Conservation (phyloP, 2,113 vertebrate genomes). For the Dascyllus trimaculatus region DNA sequence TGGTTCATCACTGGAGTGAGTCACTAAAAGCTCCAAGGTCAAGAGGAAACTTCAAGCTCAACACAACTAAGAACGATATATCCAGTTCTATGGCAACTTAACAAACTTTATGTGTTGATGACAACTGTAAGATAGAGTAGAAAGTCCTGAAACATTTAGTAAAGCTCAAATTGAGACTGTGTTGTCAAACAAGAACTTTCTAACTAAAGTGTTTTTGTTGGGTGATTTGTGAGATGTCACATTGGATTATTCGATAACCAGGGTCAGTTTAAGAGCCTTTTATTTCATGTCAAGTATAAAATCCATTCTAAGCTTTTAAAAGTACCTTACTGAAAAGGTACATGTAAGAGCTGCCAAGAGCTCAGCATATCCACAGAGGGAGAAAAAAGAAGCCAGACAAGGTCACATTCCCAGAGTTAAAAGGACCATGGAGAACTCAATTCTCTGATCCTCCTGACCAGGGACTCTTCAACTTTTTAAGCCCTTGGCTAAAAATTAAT, state of each 20-base stretch:
- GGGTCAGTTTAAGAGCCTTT: neutral
- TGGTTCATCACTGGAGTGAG: no score
- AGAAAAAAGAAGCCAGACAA: conserved; percentile 31
- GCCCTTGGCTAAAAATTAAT: conserved; percentile 32
- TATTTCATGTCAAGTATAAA: neutral
- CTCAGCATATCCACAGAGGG: no score
- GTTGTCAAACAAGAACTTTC: neutral
- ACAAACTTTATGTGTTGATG: no score
- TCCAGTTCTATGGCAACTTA: no score
- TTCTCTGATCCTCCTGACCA: conserved; percentile 18
- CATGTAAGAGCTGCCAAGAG: neutral
- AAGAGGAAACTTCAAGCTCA: no score
- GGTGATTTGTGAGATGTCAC: conserved; percentile 5
- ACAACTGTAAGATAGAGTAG: no score
- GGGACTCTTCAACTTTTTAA: conserved; percentile 17
- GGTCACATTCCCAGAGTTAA: conserved; percentile 33
- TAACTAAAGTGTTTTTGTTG: neutral
- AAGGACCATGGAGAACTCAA: conserved; percentile 13
- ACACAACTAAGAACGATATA: no score
- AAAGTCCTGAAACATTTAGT: neutral
- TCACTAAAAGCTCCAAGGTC: no score
- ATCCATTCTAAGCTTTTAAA: neutral
- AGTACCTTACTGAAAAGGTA: neutral
- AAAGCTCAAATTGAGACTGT: neutral
- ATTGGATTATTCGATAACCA: neutral